These are phyloP conservation scores for Eurytoma adleriae DNA, from an alignment of 2,888 invertebrate species.

Conservation along the genomic window DNA sequence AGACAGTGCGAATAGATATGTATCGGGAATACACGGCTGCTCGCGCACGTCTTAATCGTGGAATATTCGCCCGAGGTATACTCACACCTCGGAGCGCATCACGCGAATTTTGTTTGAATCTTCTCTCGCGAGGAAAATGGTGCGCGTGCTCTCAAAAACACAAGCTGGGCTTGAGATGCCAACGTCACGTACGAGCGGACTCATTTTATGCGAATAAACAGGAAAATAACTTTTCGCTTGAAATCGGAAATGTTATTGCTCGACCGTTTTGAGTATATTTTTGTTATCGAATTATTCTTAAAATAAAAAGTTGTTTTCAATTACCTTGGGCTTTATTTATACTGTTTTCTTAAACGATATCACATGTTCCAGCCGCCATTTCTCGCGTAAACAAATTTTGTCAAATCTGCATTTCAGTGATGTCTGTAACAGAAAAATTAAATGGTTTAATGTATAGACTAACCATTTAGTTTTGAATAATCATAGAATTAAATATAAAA, in stretches of 20 bases:
- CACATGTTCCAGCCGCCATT: background rate
- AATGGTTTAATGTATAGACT: no score
- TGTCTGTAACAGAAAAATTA: background rate
- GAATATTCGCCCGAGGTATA: conserved; percentile 37
- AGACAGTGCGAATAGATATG: conserved; percentile 62
- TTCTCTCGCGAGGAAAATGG: background rate
- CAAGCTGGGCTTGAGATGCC: background rate
- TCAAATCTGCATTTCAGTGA: background rate
- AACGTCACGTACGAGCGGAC: background rate
- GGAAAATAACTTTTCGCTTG: background rate
- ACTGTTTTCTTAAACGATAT: background rate
- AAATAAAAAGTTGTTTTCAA: background rate
- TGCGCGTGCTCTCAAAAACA: background rate
- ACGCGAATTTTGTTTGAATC: background rate
- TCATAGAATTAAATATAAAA: no score
- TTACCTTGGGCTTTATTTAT: conserved; percentile 24
- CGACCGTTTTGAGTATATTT: no score
- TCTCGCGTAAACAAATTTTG: background rate
- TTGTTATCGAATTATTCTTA: no score
- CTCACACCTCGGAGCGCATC: background rate
- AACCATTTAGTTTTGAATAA: no score
- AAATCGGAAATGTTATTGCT: no score
- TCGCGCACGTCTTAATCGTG: conserved; percentile 62
- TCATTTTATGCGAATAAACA: background rate
- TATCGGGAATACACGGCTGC: conserved; percentile 61